Base-by-base conservation (phyloP, 2,888 invertebrate genomes). In the Molanna angustata region DNA sequence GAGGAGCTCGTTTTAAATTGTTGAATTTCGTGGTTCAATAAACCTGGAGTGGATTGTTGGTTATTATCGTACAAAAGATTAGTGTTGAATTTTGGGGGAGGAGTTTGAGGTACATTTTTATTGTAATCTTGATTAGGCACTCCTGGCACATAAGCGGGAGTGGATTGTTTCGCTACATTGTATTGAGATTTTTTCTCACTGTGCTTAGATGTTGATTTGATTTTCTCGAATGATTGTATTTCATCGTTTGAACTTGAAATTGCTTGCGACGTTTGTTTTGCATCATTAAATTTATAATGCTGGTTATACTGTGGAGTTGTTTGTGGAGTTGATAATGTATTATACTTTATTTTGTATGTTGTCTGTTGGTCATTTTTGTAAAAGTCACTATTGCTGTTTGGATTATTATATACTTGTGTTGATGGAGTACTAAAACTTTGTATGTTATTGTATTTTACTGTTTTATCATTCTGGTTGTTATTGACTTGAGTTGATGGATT, bases 211-310 rank as follows among this genome's bases (percentile, higher is more conserved):
- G 42, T 61, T 58, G 53, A 62, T 62, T 27, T 67, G 62, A 27
- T 58, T 55, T 59, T 67, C 62, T 56, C 56, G 44, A 50, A 57
- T 14, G 20, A 19, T 40, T 53, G 48, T 27, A 63, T 63, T 9
- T 59, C 50, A 3, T 63, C 62, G 50, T 63, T 63, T 13, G 66
- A 63, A 11, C 62, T 61, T 56, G 65, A 66, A 35, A 65, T 66
- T 32, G 49, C 54, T 16, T 54, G 35, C 21, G 64, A 63, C 35
- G 63, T 62, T 46, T 61, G 61, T 44, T 41, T 39, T 14, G 16
- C n/a, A 39, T 39, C 17, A 16, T 39, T 41, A 21, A 17, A 17
- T 17, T 46, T 52, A 22, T 48, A 51, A n/a, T 56, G 48, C 14
- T 57, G 47, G 21, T 54, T 57, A n/a, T 56, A 55, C 35, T 60